phyloP scores from a whole-genome alignment of 2,797 vertebrate species.

The Anomalospiza imberbis region DNA sequence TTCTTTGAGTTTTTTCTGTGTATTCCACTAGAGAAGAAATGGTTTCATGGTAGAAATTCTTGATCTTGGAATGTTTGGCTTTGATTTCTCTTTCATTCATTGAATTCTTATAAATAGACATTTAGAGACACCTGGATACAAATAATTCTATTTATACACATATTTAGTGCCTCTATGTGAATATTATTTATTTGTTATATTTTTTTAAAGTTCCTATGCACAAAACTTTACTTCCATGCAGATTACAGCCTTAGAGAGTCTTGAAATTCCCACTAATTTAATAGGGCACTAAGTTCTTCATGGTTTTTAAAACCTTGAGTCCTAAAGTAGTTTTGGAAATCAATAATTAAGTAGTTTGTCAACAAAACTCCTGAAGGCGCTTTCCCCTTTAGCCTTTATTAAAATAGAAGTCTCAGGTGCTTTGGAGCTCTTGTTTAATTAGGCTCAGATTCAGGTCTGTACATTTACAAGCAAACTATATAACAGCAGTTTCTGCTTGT shows the following conservation, averaged over 20 bases:
- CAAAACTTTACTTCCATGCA: not conserved
- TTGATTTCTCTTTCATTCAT: not conserved
- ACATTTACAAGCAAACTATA: not conserved
- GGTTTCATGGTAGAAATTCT: not conserved
- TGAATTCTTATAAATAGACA: not conserved
- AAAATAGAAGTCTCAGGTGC: not conserved
- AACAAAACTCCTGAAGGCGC: not conserved
- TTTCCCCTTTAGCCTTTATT: conserved; percentile 11
- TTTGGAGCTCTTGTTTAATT: not conserved
- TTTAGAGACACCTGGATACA: not conserved
- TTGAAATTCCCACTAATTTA: not conserved
- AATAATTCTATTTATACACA: not conserved
- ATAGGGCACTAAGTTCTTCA: not conserved
- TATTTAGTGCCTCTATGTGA: not conserved
- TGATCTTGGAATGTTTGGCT: not conserved
- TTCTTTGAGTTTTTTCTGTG: not conserved
- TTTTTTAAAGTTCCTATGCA: not conserved
- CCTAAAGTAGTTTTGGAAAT: not conserved
- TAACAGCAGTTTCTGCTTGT: not conserved
- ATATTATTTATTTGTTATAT: not conserved
- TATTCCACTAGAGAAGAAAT: not conserved
- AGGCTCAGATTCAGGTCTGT: not conserved
- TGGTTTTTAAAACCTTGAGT: not conserved
- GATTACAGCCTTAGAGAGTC: not conserved
- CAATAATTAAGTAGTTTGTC: conserved; percentile 21